phyloP scores from a whole-genome alignment of 2,888 invertebrate genomes.

The Diadegma fenestrale region DNA sequence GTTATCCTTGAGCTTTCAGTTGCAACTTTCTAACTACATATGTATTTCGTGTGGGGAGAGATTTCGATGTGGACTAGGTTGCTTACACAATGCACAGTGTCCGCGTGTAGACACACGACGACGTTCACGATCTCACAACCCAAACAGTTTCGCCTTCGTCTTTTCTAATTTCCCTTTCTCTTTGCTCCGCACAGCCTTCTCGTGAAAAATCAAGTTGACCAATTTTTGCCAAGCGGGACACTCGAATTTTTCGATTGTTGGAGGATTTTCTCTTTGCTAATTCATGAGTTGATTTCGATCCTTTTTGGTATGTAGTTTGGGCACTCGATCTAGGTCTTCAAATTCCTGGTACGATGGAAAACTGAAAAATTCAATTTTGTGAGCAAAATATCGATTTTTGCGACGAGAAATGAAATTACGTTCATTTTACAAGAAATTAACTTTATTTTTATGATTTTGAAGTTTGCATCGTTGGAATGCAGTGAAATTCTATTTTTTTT shows the following conservation, averaged over 20 bases:
- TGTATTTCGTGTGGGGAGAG: constrained; percentile 34
- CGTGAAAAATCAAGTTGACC: constrained; percentile 5
- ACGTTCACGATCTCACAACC: constrained; percentile 29
- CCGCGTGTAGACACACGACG: neutral
- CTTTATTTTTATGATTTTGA: too few relatives aligned
- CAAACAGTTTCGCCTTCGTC: constrained; percentile 49
- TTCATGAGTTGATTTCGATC: neutral
- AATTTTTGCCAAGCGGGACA: constrained; percentile 19
- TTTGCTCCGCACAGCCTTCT: constrained; percentile 20
- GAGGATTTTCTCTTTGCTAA: neutral
- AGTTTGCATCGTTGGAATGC: too few relatives aligned
- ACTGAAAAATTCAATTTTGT: too few relatives aligned
- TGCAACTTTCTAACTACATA: constrained; percentile 56
- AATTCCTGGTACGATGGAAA: too few relatives aligned
- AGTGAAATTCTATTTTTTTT: too few relatives aligned
- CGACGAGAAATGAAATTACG: too few relatives aligned
- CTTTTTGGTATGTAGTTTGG: constrained; percentile 23
- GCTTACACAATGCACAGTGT: constrained; percentile 42
- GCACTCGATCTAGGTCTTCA: neutral
- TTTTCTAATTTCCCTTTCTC: constrained; percentile 58
- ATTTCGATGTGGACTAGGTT: constrained; percentile 38
- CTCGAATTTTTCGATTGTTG: neutral
- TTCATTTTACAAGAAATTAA: too few relatives aligned
- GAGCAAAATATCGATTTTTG: too few relatives aligned
- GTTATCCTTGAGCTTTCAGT: constrained; percentile 60